Evolutionary conservation across 2,113 vertebrate genomes (phyloP).

Genomic region (Erinaceus europaeus): DNA sequence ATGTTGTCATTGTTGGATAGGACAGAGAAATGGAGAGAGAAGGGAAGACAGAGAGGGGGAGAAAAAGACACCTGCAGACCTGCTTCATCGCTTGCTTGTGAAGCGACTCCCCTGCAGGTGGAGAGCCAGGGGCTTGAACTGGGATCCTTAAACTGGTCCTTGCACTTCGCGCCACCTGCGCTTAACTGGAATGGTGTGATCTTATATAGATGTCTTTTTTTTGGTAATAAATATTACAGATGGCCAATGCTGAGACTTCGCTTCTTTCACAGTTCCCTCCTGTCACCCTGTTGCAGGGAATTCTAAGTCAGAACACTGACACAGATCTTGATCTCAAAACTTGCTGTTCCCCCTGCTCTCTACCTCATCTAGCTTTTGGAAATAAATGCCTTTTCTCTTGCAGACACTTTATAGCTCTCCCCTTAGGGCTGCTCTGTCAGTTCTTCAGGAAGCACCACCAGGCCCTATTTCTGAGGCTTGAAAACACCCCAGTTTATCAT

Average conservation of each 20-base stretch:
- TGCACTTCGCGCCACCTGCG: no score
- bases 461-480: not conserved
- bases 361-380: constrained; percentile 5
- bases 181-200: accelerated
- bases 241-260: not conserved
- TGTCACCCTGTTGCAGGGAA: no score
- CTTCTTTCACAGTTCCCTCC: constrained; percentile 13
- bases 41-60: no score
- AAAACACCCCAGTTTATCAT: not conserved
- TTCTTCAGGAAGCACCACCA: not conserved
- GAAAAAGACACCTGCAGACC: no score
- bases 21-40: no score
- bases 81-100: no score
- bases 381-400: constrained; percentile 9
- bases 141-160: no score
- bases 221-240: constrained; percentile 6
- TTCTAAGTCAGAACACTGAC: constrained; percentile 36
- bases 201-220: not conserved
- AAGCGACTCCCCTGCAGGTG: no score
- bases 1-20: no score
- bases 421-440: not conserved
- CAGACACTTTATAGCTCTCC: not conserved
- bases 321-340: not conserved
- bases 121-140: no score
- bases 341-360: constrained; percentile 1